Conservation (phyloP, 2,113 vertebrate genomes). For the Cebidichthys violaceus region DNA sequence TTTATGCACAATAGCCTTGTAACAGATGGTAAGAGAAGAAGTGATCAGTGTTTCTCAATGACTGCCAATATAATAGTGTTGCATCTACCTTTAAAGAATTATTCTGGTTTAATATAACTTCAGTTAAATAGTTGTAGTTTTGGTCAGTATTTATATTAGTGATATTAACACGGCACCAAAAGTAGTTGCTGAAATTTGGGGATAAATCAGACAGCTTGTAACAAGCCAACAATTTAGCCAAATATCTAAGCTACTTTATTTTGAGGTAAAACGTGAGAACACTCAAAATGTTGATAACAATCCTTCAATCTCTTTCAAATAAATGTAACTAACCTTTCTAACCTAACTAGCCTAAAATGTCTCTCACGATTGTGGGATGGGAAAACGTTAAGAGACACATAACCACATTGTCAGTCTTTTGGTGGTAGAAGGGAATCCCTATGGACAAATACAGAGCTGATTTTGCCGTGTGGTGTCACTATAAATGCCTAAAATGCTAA, state of each 20-base stretch:
- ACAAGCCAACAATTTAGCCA: background rate
- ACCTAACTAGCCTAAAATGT: no score
- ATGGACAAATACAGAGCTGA: background rate
- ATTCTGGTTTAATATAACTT: background rate
- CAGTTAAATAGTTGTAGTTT: background rate
- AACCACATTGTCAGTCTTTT: background rate
- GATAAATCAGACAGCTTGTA: background rate
- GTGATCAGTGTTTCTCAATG: no score
- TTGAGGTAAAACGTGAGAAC: background rate
- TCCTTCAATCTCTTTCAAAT: background rate
- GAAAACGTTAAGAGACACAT: background rate
- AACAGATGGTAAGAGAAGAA: no score
- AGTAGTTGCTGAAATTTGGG: background rate
- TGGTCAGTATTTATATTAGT: background rate
- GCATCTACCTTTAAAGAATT: background rate
- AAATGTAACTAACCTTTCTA: background rate
- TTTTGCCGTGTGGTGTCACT: background rate
- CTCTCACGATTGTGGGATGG: no score
- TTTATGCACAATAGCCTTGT: no score
- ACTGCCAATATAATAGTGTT: background rate
- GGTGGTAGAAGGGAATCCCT: background rate
- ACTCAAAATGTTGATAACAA: background rate
- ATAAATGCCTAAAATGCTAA: background rate
- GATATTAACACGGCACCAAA: background rate
- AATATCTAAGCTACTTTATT: background rate